These are phyloP conservation scores for Sarcophaga subvicina DNA, from an alignment of 2,888 invertebrate species.

Conservation along the genomic window DNA sequence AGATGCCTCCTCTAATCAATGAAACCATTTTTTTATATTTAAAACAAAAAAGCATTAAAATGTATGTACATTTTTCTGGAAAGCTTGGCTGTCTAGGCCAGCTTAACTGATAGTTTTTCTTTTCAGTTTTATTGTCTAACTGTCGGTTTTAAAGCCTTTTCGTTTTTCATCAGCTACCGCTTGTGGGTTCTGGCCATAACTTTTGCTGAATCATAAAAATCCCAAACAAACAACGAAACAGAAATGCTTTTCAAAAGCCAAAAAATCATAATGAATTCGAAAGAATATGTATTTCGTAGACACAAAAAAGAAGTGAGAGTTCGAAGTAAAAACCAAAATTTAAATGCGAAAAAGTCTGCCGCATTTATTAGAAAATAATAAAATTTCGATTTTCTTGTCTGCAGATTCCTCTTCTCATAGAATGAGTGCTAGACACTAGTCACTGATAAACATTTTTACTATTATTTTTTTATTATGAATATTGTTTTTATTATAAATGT, in stretches of 20 bases:
- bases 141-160: background rate
- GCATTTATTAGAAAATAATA: background rate
- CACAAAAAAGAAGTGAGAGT: too few relatives aligned
- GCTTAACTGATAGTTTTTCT: background rate
- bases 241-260: background rate
- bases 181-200: constrained; percentile 16
- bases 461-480: too few relatives aligned
- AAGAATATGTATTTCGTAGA: too few relatives aligned
- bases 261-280: background rate
- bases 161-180: constrained; percentile 21
- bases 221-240: background rate
- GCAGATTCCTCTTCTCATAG: too few relatives aligned
- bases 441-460: too few relatives aligned
- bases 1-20: constrained; percentile 54
- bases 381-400: background rate
- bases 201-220: constrained; percentile 35
- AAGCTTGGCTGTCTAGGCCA: background rate
- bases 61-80: background rate
- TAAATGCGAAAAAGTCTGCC: background rate
- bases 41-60: background rate
- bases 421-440: too few relatives aligned
- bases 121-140: background rate
- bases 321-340: background rate
- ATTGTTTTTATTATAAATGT: too few relatives aligned
- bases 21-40: constrained; percentile 48